phyloP scores from a whole-genome alignment of 2,888 invertebrate genomes.

The Andrena camellia region DNA sequence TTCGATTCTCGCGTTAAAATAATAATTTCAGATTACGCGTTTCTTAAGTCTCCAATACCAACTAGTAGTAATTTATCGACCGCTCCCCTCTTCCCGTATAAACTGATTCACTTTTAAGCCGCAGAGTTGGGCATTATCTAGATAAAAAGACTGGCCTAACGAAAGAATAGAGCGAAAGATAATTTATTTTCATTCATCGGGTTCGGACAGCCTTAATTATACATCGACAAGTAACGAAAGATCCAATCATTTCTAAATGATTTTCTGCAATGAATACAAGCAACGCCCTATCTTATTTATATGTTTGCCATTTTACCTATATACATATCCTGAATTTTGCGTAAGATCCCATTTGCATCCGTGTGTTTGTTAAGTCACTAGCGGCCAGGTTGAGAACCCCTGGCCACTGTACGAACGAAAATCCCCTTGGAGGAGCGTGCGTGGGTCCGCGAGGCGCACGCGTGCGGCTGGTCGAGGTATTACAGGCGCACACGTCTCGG shows the following conservation, averaged over 20 bases:
- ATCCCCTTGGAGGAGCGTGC: constrained; percentile 12
- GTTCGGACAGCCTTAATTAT: too few relatives aligned
- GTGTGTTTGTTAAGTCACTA: not conserved
- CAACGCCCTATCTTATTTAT: too few relatives aligned
- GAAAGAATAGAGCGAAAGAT: not conserved
- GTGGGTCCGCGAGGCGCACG: constrained; percentile 59
- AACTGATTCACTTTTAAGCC: not conserved
- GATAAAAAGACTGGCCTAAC: not conserved
- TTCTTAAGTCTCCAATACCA: not conserved
- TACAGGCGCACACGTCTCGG: constrained; percentile 78
- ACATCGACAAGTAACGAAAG: too few relatives aligned
- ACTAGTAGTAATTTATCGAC: not conserved
- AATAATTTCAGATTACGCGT: constrained; percentile 5
- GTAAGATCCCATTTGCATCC: not conserved
- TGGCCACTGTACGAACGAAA: constrained; percentile 13
- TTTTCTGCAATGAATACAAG: too few relatives aligned
- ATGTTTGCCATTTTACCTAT: not conserved
- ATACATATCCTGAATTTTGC: not conserved
- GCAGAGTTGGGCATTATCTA: not conserved
- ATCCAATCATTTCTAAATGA: too few relatives aligned
- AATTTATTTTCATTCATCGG: not conserved
- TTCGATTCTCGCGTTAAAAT: constrained; percentile 16
- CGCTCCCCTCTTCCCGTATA: not conserved
- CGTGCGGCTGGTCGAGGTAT: constrained; percentile 70
- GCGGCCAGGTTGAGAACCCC: constrained; percentile 33